These are phyloP conservation scores for Catharus fuscescens DNA, from an alignment of 2,113 vertebrate genomes.

Conservation along the genomic window DNA sequence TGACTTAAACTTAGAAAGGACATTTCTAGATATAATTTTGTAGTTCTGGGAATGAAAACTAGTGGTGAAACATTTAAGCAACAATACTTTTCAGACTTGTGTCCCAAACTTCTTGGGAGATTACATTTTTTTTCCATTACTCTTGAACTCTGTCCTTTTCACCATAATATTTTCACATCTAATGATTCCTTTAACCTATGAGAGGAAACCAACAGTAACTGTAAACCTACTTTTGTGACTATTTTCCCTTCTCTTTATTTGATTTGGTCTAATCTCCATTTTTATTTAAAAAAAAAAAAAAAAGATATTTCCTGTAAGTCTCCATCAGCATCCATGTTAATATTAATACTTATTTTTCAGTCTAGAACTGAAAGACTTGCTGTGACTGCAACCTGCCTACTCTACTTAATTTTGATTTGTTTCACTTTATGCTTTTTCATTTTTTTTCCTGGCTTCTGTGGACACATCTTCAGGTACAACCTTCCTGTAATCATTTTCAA, in stretches of 20 bases:
- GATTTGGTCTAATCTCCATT: neutral
- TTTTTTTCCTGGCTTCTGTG: neutral
- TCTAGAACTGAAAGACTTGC: neutral
- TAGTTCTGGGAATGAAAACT: neutral
- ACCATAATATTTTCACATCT: neutral
- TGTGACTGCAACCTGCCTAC: neutral
- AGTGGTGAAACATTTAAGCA: neutral
- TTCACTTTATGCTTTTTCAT: neutral
- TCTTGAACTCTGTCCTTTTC: neutral
- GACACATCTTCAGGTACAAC: neutral
- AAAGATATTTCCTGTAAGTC: neutral
- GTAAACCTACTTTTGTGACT: neutral
- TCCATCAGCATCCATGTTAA: neutral
- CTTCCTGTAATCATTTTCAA: neutral
- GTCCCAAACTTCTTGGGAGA: neutral
- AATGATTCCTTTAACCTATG: neutral
- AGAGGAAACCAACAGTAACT: neutral
- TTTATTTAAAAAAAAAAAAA: neutral
- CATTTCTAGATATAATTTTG: neutral
- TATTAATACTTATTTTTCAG: neutral
- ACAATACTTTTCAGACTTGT: neutral
- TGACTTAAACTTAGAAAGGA: neutral
- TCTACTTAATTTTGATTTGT: neutral
- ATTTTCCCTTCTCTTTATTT: neutral
- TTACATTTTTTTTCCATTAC: neutral